These are phyloP conservation scores for Phalacrocorax pelagicus DNA, from an alignment of 2,113 vertebrate species.

Conservation along the genomic window DNA sequence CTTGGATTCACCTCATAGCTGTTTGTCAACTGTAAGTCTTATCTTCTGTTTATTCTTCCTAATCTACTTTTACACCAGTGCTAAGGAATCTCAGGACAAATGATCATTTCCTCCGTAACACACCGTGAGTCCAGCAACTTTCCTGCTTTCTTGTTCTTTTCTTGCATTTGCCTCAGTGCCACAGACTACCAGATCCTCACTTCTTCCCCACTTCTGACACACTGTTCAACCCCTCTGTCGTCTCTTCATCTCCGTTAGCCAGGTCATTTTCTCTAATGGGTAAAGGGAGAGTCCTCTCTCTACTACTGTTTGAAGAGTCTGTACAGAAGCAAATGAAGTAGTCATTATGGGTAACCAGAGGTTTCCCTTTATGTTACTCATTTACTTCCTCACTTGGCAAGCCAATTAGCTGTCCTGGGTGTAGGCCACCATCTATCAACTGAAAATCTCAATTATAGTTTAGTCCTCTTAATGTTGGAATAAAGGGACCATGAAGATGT, in stretches of 20 bases:
- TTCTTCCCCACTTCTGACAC: not conserved
- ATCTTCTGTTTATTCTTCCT: not conserved
- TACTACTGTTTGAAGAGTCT: not conserved
- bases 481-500: not conserved
- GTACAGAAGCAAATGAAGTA: not conserved
- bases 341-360: not conserved
- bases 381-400: not conserved
- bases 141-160: not conserved
- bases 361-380: not conserved
- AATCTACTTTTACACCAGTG: not conserved
- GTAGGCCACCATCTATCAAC: not conserved
- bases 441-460: not conserved
- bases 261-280: not conserved
- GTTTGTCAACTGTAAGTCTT: not conserved
- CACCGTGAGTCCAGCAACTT: not conserved
- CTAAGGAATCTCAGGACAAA: not conserved
- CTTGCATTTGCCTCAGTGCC: not conserved
- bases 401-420: not conserved
- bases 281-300: not conserved
- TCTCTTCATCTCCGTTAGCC: not conserved
- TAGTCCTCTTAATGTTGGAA: not conserved
- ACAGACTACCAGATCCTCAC: not conserved
- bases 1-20: not conserved
- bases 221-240: not conserved
- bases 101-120: not conserved